These are phyloP conservation scores for Procambarus virginalis DNA, from an alignment of 1,140 invertebrate species.

Conservation along the genomic window DNA sequence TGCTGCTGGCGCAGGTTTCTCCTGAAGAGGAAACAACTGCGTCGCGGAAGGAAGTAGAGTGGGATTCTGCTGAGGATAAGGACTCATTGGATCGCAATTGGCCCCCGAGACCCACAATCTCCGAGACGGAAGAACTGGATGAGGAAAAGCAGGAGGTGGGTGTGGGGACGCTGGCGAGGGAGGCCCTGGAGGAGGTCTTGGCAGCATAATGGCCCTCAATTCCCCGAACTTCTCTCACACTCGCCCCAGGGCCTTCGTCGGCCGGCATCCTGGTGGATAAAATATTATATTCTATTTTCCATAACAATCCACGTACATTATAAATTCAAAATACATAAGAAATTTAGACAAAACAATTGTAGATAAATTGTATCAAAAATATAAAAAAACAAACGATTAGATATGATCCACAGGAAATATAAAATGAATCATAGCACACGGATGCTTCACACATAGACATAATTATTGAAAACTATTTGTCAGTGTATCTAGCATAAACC, in stretches of 20 bases:
- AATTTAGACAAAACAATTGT: too few relatives aligned
- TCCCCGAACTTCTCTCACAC: neutral
- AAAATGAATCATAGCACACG: too few relatives aligned
- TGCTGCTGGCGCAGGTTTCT: neutral
- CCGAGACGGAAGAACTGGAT: slow-evolving; percentile 20
- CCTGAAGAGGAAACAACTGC: neutral
- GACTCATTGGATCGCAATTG: slow-evolving; percentile 24
- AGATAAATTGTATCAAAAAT: too few relatives aligned
- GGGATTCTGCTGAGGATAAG: slow-evolving; percentile 23
- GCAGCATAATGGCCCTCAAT: neutral
- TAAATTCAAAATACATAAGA: too few relatives aligned
- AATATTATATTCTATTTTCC: neutral
- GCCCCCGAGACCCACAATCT: slow-evolving; percentile 23
- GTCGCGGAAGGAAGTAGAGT: slow-evolving; percentile 15
- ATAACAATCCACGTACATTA: too few relatives aligned
- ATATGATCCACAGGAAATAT: too few relatives aligned
- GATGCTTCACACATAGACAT: too few relatives aligned
- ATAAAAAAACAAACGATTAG: too few relatives aligned
- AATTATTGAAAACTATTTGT: neutral
- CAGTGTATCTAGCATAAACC: neutral
- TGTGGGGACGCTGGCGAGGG: slow-evolving; percentile 5
- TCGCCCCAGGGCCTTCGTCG: slow-evolving; percentile 11
- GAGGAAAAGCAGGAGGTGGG: slow-evolving; percentile 32
- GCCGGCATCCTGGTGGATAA: slow-evolving; percentile 19
- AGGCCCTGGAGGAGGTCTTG: slow-evolving; percentile 44